A percentile compares a stretch with the other conserved stretches of the same genome.
Conservation (phyloP, 2,888 invertebrate species). For the Tuberolachnus salignus region DNA sequence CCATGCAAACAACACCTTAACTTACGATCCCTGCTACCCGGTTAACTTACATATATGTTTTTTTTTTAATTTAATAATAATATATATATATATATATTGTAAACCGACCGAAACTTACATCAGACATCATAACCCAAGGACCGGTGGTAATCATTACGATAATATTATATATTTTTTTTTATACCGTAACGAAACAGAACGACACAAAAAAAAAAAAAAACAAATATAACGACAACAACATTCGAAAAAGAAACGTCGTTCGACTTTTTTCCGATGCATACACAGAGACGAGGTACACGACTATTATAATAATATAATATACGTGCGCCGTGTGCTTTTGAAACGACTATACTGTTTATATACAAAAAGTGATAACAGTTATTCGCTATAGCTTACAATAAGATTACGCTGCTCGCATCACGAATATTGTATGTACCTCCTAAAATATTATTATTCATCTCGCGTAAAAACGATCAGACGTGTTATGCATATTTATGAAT, state of each 20-base stretch:
- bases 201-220: no score
- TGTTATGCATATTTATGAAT: conserved; percentile 30
- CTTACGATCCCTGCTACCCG: no score
- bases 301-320: neutral
- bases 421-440: neutral
- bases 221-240: neutral
- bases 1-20: no score
- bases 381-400: neutral
- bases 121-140: conserved; percentile 12
- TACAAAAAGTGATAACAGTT: conserved; percentile 6
- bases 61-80: no score
- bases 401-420: neutral
- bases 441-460: conserved; percentile 46
- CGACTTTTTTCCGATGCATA: neutral
- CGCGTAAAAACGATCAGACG: conserved; percentile 26
- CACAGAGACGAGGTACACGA: neutral
- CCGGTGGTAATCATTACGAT: conserved; percentile 4
- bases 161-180: neutral
- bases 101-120: conserved; percentile 14
- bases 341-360: conserved; percentile 19
- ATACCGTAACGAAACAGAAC: no score
- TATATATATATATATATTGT: no score
- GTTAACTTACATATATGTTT: no score
- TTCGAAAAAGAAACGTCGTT: neutral
- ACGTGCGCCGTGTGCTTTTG: neutral